phyloP scores from a whole-genome alignment of 1,140 invertebrate species.

The Macrobrachium nipponense region DNA sequence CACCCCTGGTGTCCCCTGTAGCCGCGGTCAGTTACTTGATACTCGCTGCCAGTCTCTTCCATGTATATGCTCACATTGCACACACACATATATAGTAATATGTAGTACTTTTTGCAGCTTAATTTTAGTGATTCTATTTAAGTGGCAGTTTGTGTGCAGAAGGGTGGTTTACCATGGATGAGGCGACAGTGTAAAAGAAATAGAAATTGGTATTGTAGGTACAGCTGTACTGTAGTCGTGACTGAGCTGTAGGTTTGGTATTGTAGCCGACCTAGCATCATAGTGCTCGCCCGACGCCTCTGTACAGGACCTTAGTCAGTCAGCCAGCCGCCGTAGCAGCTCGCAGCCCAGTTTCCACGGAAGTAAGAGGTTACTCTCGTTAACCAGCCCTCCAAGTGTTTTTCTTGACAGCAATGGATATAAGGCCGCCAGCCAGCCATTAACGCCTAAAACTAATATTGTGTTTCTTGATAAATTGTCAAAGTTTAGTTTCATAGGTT shows the following conservation, averaged over 20 bases:
- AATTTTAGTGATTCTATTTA: not conserved
- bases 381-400: slow-evolving; percentile 3
- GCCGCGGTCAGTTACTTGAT: slow-evolving; percentile 29
- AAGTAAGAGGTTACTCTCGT: slow-evolving; percentile 19
- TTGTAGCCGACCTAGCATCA: slow-evolving; percentile 54
- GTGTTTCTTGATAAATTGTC: too few species aligned
- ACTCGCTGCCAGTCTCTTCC: slow-evolving; percentile 15
- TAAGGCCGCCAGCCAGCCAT: too few species aligned
- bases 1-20: slow-evolving; percentile 20
- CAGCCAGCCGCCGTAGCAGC: slow-evolving; percentile 45
- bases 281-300: slow-evolving; percentile 59
- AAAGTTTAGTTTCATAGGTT: too few species aligned
- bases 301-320: slow-evolving; percentile 59
- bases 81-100: too few species aligned
- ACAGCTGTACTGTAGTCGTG: slow-evolving; percentile 60
- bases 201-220: slow-evolving; percentile 48
- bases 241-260: slow-evolving; percentile 59
- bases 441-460: too few species aligned
- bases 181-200: slow-evolving; percentile 21
- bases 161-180: not conserved
- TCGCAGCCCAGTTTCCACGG: slow-evolving; percentile 26
- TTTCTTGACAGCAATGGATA: not conserved
- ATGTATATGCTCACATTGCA: not conserved
- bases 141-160: slow-evolving; percentile 5
- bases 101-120: too few species aligned